These are phyloP conservation scores for Lutraria lutraria DNA, from an alignment of 2,888 invertebrate species.

Conservation along the genomic window DNA sequence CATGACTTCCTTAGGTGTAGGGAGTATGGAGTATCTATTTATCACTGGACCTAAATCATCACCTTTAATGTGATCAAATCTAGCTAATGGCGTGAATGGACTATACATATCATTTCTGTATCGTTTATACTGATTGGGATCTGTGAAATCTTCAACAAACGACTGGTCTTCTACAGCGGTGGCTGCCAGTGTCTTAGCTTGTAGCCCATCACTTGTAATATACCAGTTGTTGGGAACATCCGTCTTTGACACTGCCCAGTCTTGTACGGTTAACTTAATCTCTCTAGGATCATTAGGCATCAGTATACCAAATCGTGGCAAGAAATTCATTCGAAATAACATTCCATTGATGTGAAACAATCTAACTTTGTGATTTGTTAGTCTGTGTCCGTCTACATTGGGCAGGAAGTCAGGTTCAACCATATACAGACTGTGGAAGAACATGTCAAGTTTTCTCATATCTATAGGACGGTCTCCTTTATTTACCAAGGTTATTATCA, in stretches of 20 bases:
- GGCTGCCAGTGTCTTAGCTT: slow-evolving; percentile 65
- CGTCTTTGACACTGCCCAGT: slow-evolving; percentile 78
- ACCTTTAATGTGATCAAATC: slow-evolving; percentile 71
- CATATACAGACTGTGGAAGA: slow-evolving; percentile 80
- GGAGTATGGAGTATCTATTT: slow-evolving; percentile 65
- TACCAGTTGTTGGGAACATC: slow-evolving; percentile 81
- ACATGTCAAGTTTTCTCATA: slow-evolving; percentile 70
- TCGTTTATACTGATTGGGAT: slow-evolving; percentile 78
- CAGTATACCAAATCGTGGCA: slow-evolving; percentile 70
- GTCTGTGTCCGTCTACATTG: slow-evolving; percentile 62
- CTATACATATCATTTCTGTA: slow-evolving; percentile 72
- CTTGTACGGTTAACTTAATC: slow-evolving; percentile 74
- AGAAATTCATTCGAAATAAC: slow-evolving; percentile 76
- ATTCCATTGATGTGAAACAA: slow-evolving; percentile 78
- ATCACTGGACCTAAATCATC: slow-evolving; percentile 52
- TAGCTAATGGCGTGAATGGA: slow-evolving; percentile 76
- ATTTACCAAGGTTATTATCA: slow-evolving; percentile 67
- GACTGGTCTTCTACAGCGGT: slow-evolving; percentile 70
- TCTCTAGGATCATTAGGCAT: slow-evolving; percentile 65
- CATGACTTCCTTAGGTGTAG: slow-evolving; percentile 67
- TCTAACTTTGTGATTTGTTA: slow-evolving; percentile 67
- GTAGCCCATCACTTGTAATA: slow-evolving; percentile 66
- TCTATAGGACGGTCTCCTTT: slow-evolving; percentile 58
- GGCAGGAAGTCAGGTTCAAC: slow-evolving; percentile 78
- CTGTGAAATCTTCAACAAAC: slow-evolving; percentile 75